Conservation (phyloP, 1,140 invertebrate species). For the Kradibia gibbosae region DNA sequence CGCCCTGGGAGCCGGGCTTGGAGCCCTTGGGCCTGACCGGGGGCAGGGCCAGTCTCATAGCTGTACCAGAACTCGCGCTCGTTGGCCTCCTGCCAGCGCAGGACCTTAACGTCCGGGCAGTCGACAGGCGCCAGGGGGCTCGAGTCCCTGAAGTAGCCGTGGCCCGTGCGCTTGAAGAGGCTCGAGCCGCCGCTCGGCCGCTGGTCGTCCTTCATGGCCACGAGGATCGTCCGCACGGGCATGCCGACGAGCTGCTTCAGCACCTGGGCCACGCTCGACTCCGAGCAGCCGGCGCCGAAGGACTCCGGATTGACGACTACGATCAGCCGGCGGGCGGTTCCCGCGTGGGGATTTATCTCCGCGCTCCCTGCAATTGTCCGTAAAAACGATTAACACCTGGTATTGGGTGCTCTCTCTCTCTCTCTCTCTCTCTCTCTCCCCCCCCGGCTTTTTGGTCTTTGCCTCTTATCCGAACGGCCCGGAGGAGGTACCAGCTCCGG, state of each 20-base stretch:
- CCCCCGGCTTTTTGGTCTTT: too few relatives aligned
- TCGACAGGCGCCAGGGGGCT: too few relatives aligned
- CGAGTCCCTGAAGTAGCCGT: background rate
- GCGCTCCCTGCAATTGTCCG: constrained; percentile 58
- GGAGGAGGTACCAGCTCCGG: too few relatives aligned
- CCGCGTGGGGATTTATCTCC: constrained; percentile 65
- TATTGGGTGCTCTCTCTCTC: too few relatives aligned
- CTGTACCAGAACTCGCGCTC: constrained; percentile 68
- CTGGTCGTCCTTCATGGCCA: constrained; percentile 64
- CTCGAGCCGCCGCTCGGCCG: constrained; percentile 59
- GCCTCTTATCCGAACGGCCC: too few relatives aligned
- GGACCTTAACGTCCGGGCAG: constrained; percentile 54
- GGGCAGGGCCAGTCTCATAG: constrained; percentile 66
- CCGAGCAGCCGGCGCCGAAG: constrained; percentile 64
- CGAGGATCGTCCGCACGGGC: constrained; percentile 58
- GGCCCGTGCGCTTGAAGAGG: constrained; percentile 60
- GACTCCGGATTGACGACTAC: constrained; percentile 65
- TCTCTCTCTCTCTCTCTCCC: too few relatives aligned
- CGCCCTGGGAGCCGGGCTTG: constrained; percentile 63
- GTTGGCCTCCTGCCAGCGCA: constrained; percentile 62
- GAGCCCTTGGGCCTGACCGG: constrained; percentile 59
- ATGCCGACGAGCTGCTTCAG: constrained; percentile 64
- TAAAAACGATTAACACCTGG: background rate
- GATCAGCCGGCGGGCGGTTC: constrained; percentile 62
- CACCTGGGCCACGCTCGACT: constrained; percentile 58